Base-by-base conservation (phyloP, 2,888 invertebrate genomes). In the Tiliacea aurago region DNA sequence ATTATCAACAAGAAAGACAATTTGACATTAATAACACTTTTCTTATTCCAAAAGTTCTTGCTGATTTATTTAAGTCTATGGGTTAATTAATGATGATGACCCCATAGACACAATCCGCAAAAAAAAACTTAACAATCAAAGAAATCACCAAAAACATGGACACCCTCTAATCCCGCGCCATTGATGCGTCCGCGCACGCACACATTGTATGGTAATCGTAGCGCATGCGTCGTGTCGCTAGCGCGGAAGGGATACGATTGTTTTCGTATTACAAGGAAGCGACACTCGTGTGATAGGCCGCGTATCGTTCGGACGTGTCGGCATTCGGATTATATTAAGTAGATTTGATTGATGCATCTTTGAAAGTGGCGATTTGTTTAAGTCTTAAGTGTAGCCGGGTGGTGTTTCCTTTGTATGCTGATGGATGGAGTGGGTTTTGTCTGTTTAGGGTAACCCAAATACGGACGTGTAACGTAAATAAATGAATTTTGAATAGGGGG, bases 121-220 rank as follows among this genome's bases (percentile, higher is more conserved):
- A 58, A 58, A 56, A 20, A 51, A 20, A 15, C 10, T 20, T 4
- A 0, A n/a, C 7, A 18, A 47, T n/a, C 4, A 56, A 58, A 58
- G 2, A 3, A 43, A 53, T 7, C 1, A 20, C 5, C 4, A 45
- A 43, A 61, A 65, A 3, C 59, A 80, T 87, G 80, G 87, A 59
- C 82, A 83, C 87, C 82, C 76, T 55, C 76, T 69, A 72, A 71
- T 81, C 73, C 73, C 61, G 66, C 76, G 81, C 89, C 91, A 91
- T 92, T 90, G 93, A 93, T 91, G 91, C 90, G 89, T 92, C 83
- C 85, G 88, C 87, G 91, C 94, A 94, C 94, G 95, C 93, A 89
- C 90, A 89, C 93, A 95, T 96, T 96, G 95, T 96, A 95, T 96
- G 95, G 88, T 94, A 96, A 95, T 95, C 88, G 89, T 83, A 84